phyloP scores from a whole-genome alignment of 1,140 invertebrate genomes.

The Procambarus clarkii region DNA sequence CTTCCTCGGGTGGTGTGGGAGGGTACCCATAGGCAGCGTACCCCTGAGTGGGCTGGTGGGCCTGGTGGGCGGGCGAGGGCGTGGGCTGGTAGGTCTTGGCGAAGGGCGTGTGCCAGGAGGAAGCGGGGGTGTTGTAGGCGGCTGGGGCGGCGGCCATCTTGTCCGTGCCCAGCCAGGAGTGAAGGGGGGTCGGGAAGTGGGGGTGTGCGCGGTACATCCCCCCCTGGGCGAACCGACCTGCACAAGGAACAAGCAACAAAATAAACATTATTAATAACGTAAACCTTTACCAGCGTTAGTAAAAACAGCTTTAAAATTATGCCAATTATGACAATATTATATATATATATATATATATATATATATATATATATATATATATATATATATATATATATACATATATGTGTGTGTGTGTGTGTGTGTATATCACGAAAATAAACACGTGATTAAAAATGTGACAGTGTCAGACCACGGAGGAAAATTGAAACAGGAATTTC shows the following conservation, averaged over 20 bases:
- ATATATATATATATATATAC: no score
- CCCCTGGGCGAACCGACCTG: slow-evolving; percentile 64
- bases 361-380: no score
- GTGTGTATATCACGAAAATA: no score
- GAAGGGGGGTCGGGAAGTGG: slow-evolving; percentile 75
- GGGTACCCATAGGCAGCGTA: slow-evolving; percentile 62
- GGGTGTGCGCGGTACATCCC: slow-evolving; percentile 71
- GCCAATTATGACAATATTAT: no score
- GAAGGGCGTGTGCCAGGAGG: slow-evolving; percentile 68
- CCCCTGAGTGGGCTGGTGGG: slow-evolving; percentile 58
- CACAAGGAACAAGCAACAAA: slow-evolving; percentile 1
- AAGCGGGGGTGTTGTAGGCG: slow-evolving; percentile 59
- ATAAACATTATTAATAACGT: neutral
- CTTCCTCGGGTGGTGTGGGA: slow-evolving; percentile 61
- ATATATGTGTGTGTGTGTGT: no score
- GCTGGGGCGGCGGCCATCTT: slow-evolving; percentile 71
- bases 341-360: no score
- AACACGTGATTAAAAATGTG: no score
- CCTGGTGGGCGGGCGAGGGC: slow-evolving; percentile 61
- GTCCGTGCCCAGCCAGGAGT: slow-evolving; percentile 73
- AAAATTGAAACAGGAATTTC: no score
- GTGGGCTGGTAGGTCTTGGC: slow-evolving; percentile 66
- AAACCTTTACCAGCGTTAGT: no score
- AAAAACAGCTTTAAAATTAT: no score
- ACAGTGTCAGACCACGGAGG: no score